phyloP scores from a whole-genome alignment of 1,140 invertebrate species.

The Centruroides vittatus region DNA sequence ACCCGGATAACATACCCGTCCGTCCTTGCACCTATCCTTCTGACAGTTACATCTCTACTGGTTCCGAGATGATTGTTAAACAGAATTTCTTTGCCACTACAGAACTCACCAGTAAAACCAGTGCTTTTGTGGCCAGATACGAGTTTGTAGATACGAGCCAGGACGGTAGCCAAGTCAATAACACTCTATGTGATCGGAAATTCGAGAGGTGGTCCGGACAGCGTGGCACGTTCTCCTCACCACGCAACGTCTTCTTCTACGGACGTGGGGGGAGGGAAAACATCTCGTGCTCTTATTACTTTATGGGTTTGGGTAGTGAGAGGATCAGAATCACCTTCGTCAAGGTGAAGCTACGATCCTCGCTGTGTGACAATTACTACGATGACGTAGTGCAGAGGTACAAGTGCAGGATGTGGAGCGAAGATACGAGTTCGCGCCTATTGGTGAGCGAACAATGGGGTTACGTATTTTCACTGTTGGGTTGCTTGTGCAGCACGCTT shows the following conservation, averaged over 20 bases:
- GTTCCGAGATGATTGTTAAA: slow-evolving; percentile 15
- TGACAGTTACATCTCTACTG: slow-evolving; percentile 19
- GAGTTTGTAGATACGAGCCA: slow-evolving; percentile 21
- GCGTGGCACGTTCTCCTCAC: slow-evolving; percentile 14
- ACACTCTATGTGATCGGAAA: slow-evolving; percentile 14
- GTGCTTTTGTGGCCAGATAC: slow-evolving; percentile 14
- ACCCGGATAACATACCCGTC: slow-evolving; percentile 14
- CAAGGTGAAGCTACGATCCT: slow-evolving; percentile 8
- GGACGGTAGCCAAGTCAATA: slow-evolving; percentile 12
- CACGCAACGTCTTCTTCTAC: slow-evolving; percentile 18
- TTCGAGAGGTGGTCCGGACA: slow-evolving; percentile 15
- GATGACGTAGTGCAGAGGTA: slow-evolving; percentile 10
- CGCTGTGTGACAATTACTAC: slow-evolving; percentile 10
- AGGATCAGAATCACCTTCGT: slow-evolving; percentile 12
- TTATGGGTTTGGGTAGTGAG: slow-evolving; percentile 13
- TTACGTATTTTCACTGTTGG: slow-evolving; percentile 31
- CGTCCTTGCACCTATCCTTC: slow-evolving; percentile 19
- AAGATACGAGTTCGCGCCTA: background rate
- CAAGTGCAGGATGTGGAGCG: background rate
- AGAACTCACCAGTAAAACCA: slow-evolving; percentile 9
- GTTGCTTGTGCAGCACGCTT: slow-evolving; percentile 51
- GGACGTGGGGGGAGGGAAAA: slow-evolving; percentile 18
- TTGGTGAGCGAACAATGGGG: slow-evolving; percentile 5
- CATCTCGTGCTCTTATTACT: slow-evolving; percentile 20
- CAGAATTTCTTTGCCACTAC: slow-evolving; percentile 14